Evolutionary conservation across 35 echinoderm and acorn worm species (phyloP).

Genomic region (Holothuria glaberrima): DNA sequence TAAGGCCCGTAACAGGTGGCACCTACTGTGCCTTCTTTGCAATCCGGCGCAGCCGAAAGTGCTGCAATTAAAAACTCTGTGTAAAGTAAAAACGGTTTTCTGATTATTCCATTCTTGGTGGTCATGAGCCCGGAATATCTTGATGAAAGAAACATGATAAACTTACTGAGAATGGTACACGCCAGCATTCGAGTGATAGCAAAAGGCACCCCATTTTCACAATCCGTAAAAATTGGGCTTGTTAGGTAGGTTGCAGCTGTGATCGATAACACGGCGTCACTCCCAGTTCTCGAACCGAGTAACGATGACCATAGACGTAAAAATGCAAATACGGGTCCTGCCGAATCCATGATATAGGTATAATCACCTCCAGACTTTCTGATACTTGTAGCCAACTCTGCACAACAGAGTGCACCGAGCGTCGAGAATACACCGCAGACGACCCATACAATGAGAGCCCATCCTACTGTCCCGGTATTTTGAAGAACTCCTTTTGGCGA

Average conservation of each 20-base stretch:
- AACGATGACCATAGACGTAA: not conserved
- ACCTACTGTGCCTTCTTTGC: too few relatives aligned
- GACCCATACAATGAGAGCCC: slow-evolving; percentile 63
- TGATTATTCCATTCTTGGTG: too few relatives aligned
- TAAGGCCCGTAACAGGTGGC: too few relatives aligned
- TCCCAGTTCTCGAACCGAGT: not conserved
- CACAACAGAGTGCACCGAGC: slow-evolving; percentile 80
- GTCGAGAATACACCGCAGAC: slow-evolving; percentile 69
- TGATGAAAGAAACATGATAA: not conserved
- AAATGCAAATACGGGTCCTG: slow-evolving; percentile 15
- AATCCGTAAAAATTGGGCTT: not conserved
- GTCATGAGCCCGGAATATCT: too few relatives aligned
- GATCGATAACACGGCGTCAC: not conserved
- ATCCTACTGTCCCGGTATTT: slow-evolving; percentile 68
- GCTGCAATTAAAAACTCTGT: too few relatives aligned
- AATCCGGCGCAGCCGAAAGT: too few relatives aligned
- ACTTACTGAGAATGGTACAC: not conserved
- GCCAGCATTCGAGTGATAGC: not conserved
- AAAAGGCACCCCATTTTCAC: too few relatives aligned
- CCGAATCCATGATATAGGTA: too few relatives aligned
- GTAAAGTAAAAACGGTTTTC: too few relatives aligned
- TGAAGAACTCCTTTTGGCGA: slow-evolving; percentile 72
- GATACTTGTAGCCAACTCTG: slow-evolving; percentile 73
- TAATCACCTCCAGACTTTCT: slow-evolving; percentile 69
- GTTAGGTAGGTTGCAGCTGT: not conserved